Conservation (phyloP, 2,888 invertebrate species). For the Megalurothrips usitatus region DNA sequence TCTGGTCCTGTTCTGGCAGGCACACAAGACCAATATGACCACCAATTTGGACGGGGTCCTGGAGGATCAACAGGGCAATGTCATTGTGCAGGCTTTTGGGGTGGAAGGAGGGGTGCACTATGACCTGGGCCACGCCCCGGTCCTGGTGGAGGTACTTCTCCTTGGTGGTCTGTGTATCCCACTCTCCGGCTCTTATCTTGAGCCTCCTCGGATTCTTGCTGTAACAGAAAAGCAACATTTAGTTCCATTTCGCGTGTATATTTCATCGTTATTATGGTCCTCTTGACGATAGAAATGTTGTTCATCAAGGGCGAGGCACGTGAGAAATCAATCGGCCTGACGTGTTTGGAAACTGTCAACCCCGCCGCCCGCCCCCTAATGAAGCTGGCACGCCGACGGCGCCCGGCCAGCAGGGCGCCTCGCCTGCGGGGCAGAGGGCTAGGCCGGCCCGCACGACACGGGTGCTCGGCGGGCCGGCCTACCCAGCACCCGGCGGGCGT, state of each 20-base stretch:
- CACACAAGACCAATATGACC: conserved; percentile 69
- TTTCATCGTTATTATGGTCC: no score
- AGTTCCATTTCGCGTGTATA: no score
- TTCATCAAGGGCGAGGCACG: no score
- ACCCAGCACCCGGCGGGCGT: not conserved
- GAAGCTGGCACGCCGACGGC: not conserved
- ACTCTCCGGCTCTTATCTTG: conserved; percentile 68
- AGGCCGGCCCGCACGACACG: not conserved
- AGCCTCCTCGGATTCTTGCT: conserved; percentile 37
- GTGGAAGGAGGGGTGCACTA: conserved; percentile 55
- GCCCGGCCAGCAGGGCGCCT: not conserved
- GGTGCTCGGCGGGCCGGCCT: not conserved
- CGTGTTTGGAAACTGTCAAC: not conserved
- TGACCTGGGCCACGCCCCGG: conserved; percentile 50
- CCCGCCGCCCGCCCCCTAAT: not conserved
- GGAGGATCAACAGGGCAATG: conserved; percentile 59
- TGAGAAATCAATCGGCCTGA: no score
- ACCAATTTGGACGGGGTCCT: conserved; percentile 52
- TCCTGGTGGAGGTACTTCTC: conserved; percentile 68
- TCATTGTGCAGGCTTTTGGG: conserved; percentile 61
- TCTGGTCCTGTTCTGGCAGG: conserved; percentile 55
- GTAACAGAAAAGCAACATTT: not conserved
- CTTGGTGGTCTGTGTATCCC: conserved; percentile 73
- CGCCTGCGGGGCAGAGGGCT: not conserved
- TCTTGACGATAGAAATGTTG: no score